Conservation (phyloP, 2,113 vertebrate genomes). For the Epinephelus cyanopodus region DNA sequence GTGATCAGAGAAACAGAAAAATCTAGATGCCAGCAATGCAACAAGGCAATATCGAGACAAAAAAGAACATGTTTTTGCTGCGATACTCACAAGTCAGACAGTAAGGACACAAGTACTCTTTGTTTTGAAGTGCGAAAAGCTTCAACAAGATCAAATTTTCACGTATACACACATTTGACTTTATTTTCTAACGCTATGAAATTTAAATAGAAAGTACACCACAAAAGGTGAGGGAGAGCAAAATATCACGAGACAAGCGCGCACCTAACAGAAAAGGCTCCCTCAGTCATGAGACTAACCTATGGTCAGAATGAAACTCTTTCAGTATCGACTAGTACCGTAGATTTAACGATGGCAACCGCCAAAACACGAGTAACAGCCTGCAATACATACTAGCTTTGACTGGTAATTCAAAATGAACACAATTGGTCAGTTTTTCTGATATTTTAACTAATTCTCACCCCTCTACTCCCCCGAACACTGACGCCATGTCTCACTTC, state of each 20-base stretch:
- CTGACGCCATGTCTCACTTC: slow-evolving; percentile 70
- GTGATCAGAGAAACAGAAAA: background rate
- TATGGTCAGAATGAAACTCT: background rate
- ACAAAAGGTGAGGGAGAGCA: background rate
- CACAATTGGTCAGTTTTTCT: background rate
- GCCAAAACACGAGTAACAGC: background rate
- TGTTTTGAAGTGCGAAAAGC: background rate
- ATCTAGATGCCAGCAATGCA: background rate
- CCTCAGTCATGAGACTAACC: background rate
- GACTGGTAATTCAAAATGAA: background rate
- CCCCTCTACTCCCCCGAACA: slow-evolving; percentile 83
- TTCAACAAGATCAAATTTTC: background rate
- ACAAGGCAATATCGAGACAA: background rate
- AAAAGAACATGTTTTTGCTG: background rate
- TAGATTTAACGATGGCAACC: background rate
- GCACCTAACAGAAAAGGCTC: background rate
- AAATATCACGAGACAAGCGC: slow-evolving; percentile 32
- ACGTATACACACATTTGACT: background rate
- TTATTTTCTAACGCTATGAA: background rate
- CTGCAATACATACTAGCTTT: accelerated
- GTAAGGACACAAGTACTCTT: background rate
- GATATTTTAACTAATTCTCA: slow-evolving; percentile 57
- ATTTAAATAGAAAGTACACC: background rate
- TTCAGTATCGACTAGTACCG: background rate
- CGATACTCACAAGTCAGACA: background rate